Evolutionary conservation across 2,888 invertebrate species (phyloP).

Genomic region (Oscheius sp.): DNA sequence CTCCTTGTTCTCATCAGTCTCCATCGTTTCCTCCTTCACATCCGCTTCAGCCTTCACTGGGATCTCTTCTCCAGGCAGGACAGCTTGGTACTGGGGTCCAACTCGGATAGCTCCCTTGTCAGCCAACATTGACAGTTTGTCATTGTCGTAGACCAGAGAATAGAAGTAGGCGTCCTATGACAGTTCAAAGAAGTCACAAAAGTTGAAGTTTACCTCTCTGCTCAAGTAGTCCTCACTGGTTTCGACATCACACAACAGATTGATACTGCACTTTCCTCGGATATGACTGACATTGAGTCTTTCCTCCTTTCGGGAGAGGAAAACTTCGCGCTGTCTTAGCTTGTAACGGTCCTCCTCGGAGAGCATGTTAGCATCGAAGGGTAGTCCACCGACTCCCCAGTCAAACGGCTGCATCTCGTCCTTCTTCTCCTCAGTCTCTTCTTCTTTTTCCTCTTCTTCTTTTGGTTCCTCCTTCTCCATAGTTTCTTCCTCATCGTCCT

Average conservation of each 20-base stretch:
- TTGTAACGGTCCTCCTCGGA: slow-evolving; percentile 50
- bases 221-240: slow-evolving; percentile 86
- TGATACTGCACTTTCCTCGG: slow-evolving; percentile 96
- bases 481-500: neutral
- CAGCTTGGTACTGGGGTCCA: slow-evolving; percentile 94
- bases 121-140: slow-evolving; percentile 96
- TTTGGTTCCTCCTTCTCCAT: slow-evolving; percentile 12
- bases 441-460: slow-evolving; percentile 5
- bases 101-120: slow-evolving; percentile 91
- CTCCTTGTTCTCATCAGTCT: slow-evolving; percentile 47
- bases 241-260: slow-evolving; percentile 98
- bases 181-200: neutral
- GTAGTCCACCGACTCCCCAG: slow-evolving; percentile 74
- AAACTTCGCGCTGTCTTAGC: slow-evolving; percentile 88
- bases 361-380: slow-evolving; percentile 56
- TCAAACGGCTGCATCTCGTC: slow-evolving; percentile 35
- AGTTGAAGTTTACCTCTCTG: neutral
- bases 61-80: neutral
- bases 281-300: slow-evolving; percentile 98
- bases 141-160: slow-evolving; percentile 98
- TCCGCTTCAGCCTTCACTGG: slow-evolving; percentile 39
- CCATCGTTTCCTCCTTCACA: slow-evolving; percentile 18
- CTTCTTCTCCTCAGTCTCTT: slow-evolving; percentile 19
- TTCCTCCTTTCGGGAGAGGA: slow-evolving; percentile 92
- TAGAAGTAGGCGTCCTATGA: slow-evolving; percentile 98